phyloP scores from a whole-genome alignment of 2,113 vertebrate species.

The Chloroceryle aenea region DNA sequence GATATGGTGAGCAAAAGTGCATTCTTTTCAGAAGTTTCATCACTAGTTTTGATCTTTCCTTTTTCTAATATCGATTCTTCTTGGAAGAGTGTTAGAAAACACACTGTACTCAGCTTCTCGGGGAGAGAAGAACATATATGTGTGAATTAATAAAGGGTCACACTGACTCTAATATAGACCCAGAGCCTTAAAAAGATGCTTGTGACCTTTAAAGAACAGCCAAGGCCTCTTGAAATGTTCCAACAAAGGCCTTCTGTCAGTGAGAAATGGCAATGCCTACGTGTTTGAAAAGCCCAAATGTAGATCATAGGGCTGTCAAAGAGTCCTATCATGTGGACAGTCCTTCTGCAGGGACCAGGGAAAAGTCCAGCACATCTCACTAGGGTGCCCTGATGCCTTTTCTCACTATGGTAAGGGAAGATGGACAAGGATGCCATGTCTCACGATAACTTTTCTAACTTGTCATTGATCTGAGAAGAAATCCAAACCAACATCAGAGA shows the following conservation, averaged over 20 bases:
- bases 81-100: not conserved
- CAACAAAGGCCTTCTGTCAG: not conserved
- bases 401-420: not conserved
- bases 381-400: not conserved
- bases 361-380: not conserved
- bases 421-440: not conserved
- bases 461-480: not conserved
- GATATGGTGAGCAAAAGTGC: constrained; percentile 86
- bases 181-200: not conserved
- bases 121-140: not conserved
- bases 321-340: not conserved
- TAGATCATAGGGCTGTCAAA: not conserved
- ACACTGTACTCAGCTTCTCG: not conserved
- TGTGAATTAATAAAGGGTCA: not conserved
- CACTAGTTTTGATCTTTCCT: not conserved
- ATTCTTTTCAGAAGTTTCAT: not conserved
- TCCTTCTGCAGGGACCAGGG: not conserved
- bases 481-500: not conserved
- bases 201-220: not conserved
- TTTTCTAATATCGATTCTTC: not conserved
- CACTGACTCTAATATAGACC: not conserved
- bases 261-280: not conserved
- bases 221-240: not conserved
- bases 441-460: not conserved
- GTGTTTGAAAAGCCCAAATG: not conserved